Base-by-base conservation (phyloP, 2,888 invertebrate genomes). In the Lutraria lutraria region DNA sequence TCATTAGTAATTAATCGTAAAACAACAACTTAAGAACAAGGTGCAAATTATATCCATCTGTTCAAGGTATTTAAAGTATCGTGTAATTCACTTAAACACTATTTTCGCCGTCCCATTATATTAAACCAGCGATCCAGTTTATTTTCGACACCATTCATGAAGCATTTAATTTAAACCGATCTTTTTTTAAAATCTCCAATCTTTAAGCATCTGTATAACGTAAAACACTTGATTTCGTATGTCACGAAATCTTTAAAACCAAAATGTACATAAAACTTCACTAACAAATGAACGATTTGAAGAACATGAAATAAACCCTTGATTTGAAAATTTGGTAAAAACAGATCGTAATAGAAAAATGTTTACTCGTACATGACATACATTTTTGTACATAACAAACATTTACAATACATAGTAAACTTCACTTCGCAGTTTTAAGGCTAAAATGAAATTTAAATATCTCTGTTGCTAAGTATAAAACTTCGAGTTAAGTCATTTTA, bases 31-130 rank as follows among this genome's bases (percentile, higher is more conserved):
- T 31, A 21, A 21, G 54, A 29, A 79, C 54, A 34, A 21, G 54
- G 53, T 79, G 29, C 43, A 79, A 79, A 76, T 25, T 72, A 52
- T 52, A 79, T 79, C 76, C 76, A 76, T 76, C 76, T 76, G 76
- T 76, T 19, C 29, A 34, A 13, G 34, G 29, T 29, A n/a, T 79
- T 54, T n/a, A n/a, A 76, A 56, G 68, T 79, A 85, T 85, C 76
- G 25, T 54, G 31, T 85, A 85, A 85, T 85, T 85, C 34, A 85
- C 72, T 76, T 76, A 76, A 31, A 25, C 76, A 31, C 19, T 76
- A 31, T 85, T 84, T 79, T 85, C 54, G 79, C 79, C 12, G 72
- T 76, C 56, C 85, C 53, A 54, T 79, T 85, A 79, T 85, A 34
- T 76, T 53, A 25, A 85, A 34, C 34, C 85, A 85, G 34, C 53